A percentile compares a stretch with the other conserved stretches of the same genome.
phyloP scores from a whole-genome alignment of 2,888 invertebrate species.

The Lottia gigantea region DNA sequence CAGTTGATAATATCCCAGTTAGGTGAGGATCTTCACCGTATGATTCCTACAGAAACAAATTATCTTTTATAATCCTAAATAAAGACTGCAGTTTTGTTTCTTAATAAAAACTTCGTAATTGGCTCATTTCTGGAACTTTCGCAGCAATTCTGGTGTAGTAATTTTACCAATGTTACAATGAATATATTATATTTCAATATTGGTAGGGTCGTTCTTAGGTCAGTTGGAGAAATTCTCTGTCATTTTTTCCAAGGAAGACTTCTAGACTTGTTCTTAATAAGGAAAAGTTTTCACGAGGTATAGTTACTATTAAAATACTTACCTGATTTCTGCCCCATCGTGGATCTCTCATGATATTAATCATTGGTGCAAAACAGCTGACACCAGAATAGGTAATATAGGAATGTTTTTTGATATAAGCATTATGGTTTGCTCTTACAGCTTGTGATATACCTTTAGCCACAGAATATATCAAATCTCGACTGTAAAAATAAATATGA shows the following conservation, averaged over 20 bases:
- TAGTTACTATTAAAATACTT: background rate
- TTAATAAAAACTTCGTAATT: no score
- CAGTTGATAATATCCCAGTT: constrained; percentile 43
- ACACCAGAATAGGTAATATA: background rate
- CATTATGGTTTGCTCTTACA: background rate
- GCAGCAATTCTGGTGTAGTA: no score
- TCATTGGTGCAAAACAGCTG: background rate
- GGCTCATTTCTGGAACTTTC: no score
- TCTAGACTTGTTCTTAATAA: no score
- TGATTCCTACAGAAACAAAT: constrained; percentile 50
- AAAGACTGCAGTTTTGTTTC: no score
- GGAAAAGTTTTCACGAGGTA: no score
- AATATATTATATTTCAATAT: no score
- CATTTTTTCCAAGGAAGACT: no score
- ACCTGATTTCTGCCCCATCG: constrained; percentile 29
- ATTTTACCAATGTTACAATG: no score
- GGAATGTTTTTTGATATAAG: background rate
- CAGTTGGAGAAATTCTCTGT: no score
- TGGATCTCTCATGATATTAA: constrained; percentile 20
- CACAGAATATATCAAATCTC: constrained; percentile 30
- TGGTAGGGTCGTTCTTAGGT: no score
- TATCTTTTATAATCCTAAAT: no score
- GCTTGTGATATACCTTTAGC: background rate
- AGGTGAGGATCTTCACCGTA: constrained; percentile 64
- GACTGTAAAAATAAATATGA: constrained; percentile 30